Base-by-base conservation (phyloP, 2,888 invertebrate genomes). In the Caenorhabditis sp. region DNA sequence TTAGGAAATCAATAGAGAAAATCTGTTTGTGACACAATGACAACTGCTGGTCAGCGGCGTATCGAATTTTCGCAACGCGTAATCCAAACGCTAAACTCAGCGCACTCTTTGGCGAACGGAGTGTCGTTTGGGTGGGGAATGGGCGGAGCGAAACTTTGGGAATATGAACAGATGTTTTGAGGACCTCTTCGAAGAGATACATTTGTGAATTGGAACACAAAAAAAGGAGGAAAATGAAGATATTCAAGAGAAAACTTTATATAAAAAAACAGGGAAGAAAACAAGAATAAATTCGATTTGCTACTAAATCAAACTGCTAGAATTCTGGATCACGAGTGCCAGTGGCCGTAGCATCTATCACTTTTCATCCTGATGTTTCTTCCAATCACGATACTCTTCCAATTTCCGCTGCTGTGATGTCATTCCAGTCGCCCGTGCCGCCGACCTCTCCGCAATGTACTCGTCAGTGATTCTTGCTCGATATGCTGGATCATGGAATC, bases 301-400 rank as follows among this genome's bases (percentile, higher is more conserved):
- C 47, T 47, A 47, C 47, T 6, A 18, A 47, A 4, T n/a, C 9
- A 6, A 9, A 32, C 13, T 3, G 13, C 40, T 40, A 40, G 40
- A 40, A 18, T 47, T 47, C 40, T 47, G 9, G 20, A 47, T 18
- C 18, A 40, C 6, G 6, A 6, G 40, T 40, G n/a, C n/a, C n/a
- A n/a, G n/a, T n/a, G n/a, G n/a, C n/a, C n/a, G n/a, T n/a, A n/a
- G n/a, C n/a, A n/a, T n/a, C n/a, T n/a, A n/a, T 40, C 15, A 40
- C 55, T 55, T 28, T 18, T 24, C 51, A 5, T 84, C 79, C 26
- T 85, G 64, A 15, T 61, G 55, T 62, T 80, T 80, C 69, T 90
- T 91, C 91, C 91, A 91, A 44, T 90, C 82, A 24, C 89, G 76
- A 62, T 80, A 91, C 51, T 89, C 88, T 32, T 88, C 85, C 67